Base-by-base conservation (phyloP, 1,140 invertebrate genomes). In the Muscidifurax raptorellus region DNA sequence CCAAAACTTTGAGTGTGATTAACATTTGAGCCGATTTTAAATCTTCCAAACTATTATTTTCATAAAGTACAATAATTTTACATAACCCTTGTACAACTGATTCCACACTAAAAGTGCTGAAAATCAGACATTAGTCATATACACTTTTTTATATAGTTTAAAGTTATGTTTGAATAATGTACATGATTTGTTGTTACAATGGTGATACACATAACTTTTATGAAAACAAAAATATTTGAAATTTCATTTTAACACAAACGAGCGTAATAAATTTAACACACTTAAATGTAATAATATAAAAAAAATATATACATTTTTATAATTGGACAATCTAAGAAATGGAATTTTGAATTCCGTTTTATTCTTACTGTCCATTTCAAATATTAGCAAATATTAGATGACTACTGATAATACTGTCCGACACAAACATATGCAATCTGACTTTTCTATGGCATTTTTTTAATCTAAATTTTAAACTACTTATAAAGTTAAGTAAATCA, bases 241-340 rank as follows among this genome's bases (percentile, higher is more conserved):
- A 40, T 40, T 40, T 40, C n/a, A n/a, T n/a, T n/a, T n/a, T n/a
- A n/a, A n/a, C n/a, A n/a, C n/a, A n/a, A n/a, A n/a, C n/a, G n/a
- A n/a, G n/a, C n/a, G n/a, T n/a, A n/a, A n/a, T n/a, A n/a, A n/a
- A n/a, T n/a, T n/a, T n/a, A n/a, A n/a, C n/a, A 22, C 1, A 59
- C 4, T 59, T 59, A 5, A 22, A 22, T 22, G 18, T 6, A 75
- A 7, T 22, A 22, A 36, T 9, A n/a, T 30, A n/a, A 22, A 22
- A 72, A 15, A 40, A 59, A 22, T n/a, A 59, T 59, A 1, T 22
- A 40, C 69, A 69, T 80, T 69, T 80, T 40, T 82, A 15, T 27
- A 44, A 71, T 78, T 83, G 27, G 18, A 83, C 28, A 83, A 71
- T 78, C 66, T 44, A 78, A 78, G 52, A 83, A 76, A 52, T 83